phyloP scores from a whole-genome alignment of 1,140 invertebrate species.

The Tetramorium alpestre region DNA sequence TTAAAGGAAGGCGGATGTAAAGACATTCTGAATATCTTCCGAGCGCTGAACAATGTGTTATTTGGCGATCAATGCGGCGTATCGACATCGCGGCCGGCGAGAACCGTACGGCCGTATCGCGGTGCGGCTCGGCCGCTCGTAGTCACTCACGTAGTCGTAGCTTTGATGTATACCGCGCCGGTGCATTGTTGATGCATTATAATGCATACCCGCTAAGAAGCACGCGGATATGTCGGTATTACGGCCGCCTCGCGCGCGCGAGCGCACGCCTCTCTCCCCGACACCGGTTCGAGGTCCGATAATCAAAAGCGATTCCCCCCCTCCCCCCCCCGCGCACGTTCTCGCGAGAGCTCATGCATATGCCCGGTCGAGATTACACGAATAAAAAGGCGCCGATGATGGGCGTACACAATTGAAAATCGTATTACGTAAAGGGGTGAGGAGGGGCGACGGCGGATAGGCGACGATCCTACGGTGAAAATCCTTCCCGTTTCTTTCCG shows the following conservation, averaged over 20 bases:
- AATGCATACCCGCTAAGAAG: slow-evolving; percentile 77
- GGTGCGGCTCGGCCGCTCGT: slow-evolving; percentile 51
- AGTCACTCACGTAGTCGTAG: slow-evolving; percentile 77
- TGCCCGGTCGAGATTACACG: slow-evolving; percentile 73
- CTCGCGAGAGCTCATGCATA: slow-evolving; percentile 5
- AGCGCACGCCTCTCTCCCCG: slow-evolving; percentile 39
- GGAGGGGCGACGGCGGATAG: slow-evolving; percentile 5
- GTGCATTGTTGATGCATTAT: slow-evolving; percentile 82
- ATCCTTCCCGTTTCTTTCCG: slow-evolving; percentile 69
- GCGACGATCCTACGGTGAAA: slow-evolving; percentile 60
- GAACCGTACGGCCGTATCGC: slow-evolving; percentile 53
- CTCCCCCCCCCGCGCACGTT: slow-evolving; percentile 33
- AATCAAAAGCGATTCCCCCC: slow-evolving; percentile 74
- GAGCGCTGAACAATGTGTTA: slow-evolving; percentile 15
- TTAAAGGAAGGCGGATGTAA: background rate
- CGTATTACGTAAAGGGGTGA: slow-evolving; percentile 75
- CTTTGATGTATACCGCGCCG: slow-evolving; percentile 82
- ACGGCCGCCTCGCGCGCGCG: slow-evolving; percentile 65
- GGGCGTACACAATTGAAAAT: slow-evolving; percentile 79
- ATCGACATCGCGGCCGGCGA: slow-evolving; percentile 56
- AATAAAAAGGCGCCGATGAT: slow-evolving; percentile 79
- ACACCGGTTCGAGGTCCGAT: slow-evolving; percentile 69
- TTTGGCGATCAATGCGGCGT: slow-evolving; percentile 52
- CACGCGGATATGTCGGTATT: slow-evolving; percentile 76
- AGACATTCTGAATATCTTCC: background rate